Evolutionary conservation across 2,797 vertebrate genomes (phyloP).

Genomic region (Danio aesculapii): DNA sequence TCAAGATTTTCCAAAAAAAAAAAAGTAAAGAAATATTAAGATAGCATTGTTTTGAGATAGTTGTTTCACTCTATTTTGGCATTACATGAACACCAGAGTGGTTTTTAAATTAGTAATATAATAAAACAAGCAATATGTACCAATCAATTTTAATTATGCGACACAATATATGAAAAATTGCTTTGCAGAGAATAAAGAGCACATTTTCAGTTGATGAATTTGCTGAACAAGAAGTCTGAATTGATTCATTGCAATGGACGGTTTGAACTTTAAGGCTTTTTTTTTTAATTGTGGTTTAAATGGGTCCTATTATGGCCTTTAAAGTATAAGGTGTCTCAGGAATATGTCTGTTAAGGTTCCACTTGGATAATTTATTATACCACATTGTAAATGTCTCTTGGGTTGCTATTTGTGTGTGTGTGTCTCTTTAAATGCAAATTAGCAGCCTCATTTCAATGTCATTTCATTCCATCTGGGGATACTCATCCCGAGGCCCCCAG

Average conservation of each 20-base stretch:
- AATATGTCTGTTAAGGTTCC: too few relatives aligned
- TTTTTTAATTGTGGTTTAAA: not conserved
- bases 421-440: too few relatives aligned
- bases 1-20: not conserved
- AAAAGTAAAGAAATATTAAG: not conserved
- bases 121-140: not conserved
- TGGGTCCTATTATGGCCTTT: too few relatives aligned
- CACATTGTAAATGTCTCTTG: too few relatives aligned
- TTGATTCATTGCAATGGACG: not conserved
- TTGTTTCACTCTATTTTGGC: not conserved
- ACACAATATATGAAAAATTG: not conserved
- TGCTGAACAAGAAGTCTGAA: not conserved
- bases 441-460: too few relatives aligned
- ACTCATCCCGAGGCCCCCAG: too few relatives aligned
- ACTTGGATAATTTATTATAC: too few relatives aligned
- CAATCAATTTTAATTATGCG: not conserved
- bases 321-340: too few relatives aligned
- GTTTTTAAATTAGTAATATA: not conserved
- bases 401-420: too few relatives aligned
- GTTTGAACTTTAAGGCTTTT: not conserved
- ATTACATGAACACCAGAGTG: not conserved
- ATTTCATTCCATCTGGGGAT: too few relatives aligned
- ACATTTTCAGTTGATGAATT: not conserved
- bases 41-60: not conserved
- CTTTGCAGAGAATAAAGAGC: not conserved